These are phyloP conservation scores for Macrostomum cliftonense DNA, from an alignment of 2,888 invertebrate species.

Conservation along the genomic window DNA sequence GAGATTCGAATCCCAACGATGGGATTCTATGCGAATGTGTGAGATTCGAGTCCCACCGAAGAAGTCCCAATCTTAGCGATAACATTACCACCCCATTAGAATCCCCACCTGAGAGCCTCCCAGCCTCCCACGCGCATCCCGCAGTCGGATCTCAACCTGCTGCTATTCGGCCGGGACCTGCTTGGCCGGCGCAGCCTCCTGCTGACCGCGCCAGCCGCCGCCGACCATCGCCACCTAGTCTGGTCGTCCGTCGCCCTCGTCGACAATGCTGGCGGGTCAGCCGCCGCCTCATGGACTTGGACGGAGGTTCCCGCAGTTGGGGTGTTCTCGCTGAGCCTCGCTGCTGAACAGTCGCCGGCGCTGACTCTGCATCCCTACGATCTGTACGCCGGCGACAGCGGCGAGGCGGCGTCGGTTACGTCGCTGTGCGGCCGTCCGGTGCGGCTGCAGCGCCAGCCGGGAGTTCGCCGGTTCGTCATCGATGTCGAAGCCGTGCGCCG, in stretches of 20 bases:
- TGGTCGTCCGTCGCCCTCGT: conserved; percentile 23
- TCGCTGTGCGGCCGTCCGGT: background rate
- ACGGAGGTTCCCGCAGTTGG: too few relatives aligned
- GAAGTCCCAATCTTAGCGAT: too few relatives aligned
- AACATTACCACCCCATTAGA: too few relatives aligned
- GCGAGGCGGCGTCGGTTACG: background rate
- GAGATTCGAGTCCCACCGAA: too few relatives aligned
- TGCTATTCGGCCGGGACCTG: conserved; percentile 67
- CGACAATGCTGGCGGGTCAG: background rate
- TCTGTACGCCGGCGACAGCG: background rate
- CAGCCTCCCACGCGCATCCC: too few relatives aligned
- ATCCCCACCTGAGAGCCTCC: too few relatives aligned
- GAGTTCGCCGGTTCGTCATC: too few relatives aligned
- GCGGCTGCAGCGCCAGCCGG: too few relatives aligned
- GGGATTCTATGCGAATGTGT: too few relatives aligned
- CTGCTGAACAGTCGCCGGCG: background rate
- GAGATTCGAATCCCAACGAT: too few relatives aligned
- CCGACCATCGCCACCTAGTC: conserved; percentile 17
- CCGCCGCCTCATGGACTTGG: too few relatives aligned
- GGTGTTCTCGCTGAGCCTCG: background rate
- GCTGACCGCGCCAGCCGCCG: conserved; percentile 25
- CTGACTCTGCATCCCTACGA: background rate
- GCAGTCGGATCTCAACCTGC: conserved; percentile 27
- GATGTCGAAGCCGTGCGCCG: too few relatives aligned
- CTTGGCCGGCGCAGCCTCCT: conserved; percentile 69